Evolutionary conservation across 2,113 vertebrate genomes (phyloP).

Genomic region (Romanogobio albipinnatus): DNA sequence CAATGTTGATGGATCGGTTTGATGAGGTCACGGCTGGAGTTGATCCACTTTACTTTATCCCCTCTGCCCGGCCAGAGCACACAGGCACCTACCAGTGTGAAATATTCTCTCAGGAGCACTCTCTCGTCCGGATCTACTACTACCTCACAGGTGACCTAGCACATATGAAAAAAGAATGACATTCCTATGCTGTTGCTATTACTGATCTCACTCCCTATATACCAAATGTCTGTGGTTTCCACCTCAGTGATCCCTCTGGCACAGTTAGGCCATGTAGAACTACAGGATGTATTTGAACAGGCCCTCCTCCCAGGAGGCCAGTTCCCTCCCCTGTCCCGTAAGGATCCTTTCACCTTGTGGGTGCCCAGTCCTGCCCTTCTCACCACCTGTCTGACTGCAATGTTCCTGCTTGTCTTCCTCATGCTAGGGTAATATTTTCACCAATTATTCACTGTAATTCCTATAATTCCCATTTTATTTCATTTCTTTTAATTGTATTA

Average conservation of each 20-base stretch:
- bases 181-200: neutral
- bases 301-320: constrained; percentile 70
- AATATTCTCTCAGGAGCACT: constrained; percentile 66
- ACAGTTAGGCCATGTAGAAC: constrained; percentile 63
- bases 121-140: constrained; percentile 72
- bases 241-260: constrained; percentile 66
- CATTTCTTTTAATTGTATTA: neutral
- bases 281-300: constrained; percentile 74
- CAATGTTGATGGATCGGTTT: constrained; percentile 67
- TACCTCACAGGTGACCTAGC: constrained; percentile 61
- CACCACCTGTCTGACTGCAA: constrained; percentile 63
- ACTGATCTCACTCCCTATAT: neutral
- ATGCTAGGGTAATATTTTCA: constrained; percentile 67
- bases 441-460: neutral
- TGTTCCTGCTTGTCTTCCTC: constrained; percentile 69
- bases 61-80: constrained; percentile 62
- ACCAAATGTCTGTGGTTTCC: constrained; percentile 1
- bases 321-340: constrained; percentile 49
- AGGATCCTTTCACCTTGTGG: constrained; percentile 16
- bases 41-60: constrained; percentile 71
- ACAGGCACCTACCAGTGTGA: constrained; percentile 79
- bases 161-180: neutral
- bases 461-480: neutral
- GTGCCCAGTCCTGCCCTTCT: constrained; percentile 60
- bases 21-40: constrained; percentile 67